Evolutionary conservation across 2,113 vertebrate species (phyloP), one percentile per base, ranked within the genome.

Genomic region (Anseranas semipalmata): DNA sequence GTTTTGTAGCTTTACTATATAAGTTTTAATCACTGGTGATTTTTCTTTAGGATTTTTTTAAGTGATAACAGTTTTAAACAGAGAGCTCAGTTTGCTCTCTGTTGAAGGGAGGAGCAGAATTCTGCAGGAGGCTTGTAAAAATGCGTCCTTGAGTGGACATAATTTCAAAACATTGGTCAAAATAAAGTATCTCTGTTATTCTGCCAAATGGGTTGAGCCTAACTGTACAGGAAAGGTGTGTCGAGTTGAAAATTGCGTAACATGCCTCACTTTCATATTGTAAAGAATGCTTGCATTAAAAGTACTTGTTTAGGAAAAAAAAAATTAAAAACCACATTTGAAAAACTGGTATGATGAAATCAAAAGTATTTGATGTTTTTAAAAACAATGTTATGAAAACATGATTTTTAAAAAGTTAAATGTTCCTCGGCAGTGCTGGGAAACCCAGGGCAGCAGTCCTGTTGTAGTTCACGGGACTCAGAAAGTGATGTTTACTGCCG

Each of bases 141-240:
- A 78, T 1, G 5, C 35, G 17, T 63, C 73, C 63, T 92, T 75
- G 39, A 78, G 45, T 76, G 71, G 39, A 10, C 1, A 2, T 84
- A 75, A 75, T 75, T 93, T 93, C 66, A 90, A 97, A 95, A 70
- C 60, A 66, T 27, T 73, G 72, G 41, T 88, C 72, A 94, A 81
- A 90, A 10, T 87, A 90, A 66, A n/a, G 37, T 56, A 25, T 7
- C 24, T 90, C 20, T 65, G 4, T 68, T 80, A 88, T 60, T 88
- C 62, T 85, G 60, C 85, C 48, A n/a, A 68, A 91, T 73, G 25
- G 2, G 65, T 92, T 81, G n/a, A 52, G 48, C 50, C 39, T 85
- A 32, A 85, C 41, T 78, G n/a, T 95, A 43, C 39, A 75, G 56
- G 65, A 89, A 85, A 59, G 32, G 28, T 73, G 30, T 91, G 70